Evolutionary conservation across 2,888 invertebrate genomes (phyloP), one percentile per base, ranked within the genome.

Genomic region (Steinernema scapterisci): DNA sequence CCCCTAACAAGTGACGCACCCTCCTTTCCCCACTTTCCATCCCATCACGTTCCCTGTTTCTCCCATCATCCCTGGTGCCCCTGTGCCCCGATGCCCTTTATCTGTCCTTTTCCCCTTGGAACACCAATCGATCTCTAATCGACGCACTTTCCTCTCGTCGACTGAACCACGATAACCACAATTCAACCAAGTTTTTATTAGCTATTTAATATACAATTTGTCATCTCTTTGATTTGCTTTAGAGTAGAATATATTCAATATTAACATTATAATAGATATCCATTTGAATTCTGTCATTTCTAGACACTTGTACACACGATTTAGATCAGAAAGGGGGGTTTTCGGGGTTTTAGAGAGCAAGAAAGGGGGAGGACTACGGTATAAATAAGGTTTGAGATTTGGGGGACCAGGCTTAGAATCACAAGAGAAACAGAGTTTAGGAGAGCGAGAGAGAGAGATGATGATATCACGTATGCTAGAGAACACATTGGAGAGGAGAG

Each of bases 311-410:
- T 54, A 54, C 54, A 63, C 27, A 63, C 63, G 16, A 38, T 9
- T 38, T 38, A 27, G 27, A 63, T 21, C 16, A 27, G 63, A 6
- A 31, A 6, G 25, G 63, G 31, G 63, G 63, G 63, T 21, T 48
- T 2, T 19, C 38, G 38, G 9, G 38, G 9, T 3, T 38, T 38
- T 38, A 13, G 54, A 54, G 54, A 54, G 54, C 54, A 38, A 13
- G 54, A 54, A 23, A 54, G 54, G 19, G 63, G 38, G 48, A 48
- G 48, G 5, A n/a, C 63, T 63, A 63, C 63, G 63, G 27, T 23
- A 63, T 63, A 63, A 63, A 63, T 63, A 63, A 25, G 13, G 54
- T 16, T 63, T 63, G 63, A 63, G 63, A 63, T 63, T 63, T 63
- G 63, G 63, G 54, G 63, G 48, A 48, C 48, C 48, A 48, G 48